Evolutionary conservation across 1,140 invertebrate genomes (phyloP), one percentile per base, ranked within the genome.

Genomic region (Bombus superbus): DNA sequence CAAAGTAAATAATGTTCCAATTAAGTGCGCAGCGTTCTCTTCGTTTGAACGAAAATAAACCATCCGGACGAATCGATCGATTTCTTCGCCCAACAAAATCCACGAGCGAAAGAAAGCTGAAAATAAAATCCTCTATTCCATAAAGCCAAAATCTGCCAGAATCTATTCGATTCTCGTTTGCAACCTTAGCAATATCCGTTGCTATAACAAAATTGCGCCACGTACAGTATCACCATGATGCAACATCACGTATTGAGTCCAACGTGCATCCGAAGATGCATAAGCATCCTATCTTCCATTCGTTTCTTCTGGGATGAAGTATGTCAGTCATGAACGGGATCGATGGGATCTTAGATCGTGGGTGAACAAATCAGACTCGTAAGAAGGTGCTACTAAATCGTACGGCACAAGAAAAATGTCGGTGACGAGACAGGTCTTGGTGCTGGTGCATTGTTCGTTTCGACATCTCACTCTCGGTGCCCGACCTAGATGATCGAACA

Each of bases 381-480:
- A 47, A 40, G 75, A 81, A 74, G 85, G 80, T 86, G 87, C 84
- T 84, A 32, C 77, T 89, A 81, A 81, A 25, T 89, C 69, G 72
- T 53, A 72, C 62, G 81, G 35, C 11, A 32, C 15, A 64, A 82
- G 78, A 85, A 57, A 84, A 69, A 79, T 64, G 22, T 78, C 35
- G 57, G 79, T 78, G 88, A 89, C 68, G 87, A 89, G 87, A 86
- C 72, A 86, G 85, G 87, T 68, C 64, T 84, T 72, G 86, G 78
- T 90, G 88, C 81, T 89, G 73, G 87, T 90, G 89, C 89, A 87
- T 35, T 28, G 82, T 81, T 86, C 59, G n/a, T 82, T 57, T 80
- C 22, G 22, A 57, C 40, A 47, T 66, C 44, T 68, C 59, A 35
- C 44, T 28, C 28, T 57, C 18, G 35, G 6, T 44, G n/a, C 5